Evolutionary conservation across 2,888 invertebrate species (phyloP).

Genomic region (Lepas anatifera): DNA sequence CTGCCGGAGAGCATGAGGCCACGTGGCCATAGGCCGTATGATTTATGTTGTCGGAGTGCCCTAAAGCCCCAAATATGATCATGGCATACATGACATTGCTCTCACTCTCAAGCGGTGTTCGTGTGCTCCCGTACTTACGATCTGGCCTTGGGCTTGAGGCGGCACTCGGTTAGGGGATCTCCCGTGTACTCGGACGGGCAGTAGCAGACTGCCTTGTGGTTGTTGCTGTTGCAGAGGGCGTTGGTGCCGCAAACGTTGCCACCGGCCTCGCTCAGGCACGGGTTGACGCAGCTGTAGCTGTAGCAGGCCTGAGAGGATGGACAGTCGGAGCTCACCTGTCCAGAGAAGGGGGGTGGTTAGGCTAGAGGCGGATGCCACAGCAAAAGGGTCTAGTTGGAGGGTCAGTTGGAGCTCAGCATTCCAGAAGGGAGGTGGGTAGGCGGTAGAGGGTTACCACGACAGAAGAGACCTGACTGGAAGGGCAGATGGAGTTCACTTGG

Average conservation of each 20-base stretch:
- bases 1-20: no score
- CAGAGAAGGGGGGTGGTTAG: no score
- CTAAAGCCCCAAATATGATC: neutral
- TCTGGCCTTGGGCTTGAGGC: slow-evolving; percentile 3
- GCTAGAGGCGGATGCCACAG: no score
- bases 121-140: neutral
- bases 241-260: slow-evolving; percentile 42
- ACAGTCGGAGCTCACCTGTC: slow-evolving; percentile 45
- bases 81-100: neutral
- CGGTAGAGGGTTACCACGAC: no score
- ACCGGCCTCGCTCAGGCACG: slow-evolving; percentile 38
- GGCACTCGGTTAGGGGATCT: slow-evolving; percentile 27
- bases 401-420: no score
- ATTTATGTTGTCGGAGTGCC: no score
- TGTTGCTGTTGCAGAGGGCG: slow-evolving; percentile 58
- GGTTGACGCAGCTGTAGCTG: slow-evolving; percentile 48
- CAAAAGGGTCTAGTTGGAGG: no score
- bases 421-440: no score
- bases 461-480: no score
- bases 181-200: slow-evolving; percentile 27
- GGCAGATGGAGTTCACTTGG: no score
- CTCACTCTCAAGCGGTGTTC: neutral
- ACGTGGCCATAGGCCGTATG: neutral
- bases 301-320: slow-evolving; percentile 61
- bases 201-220: slow-evolving; percentile 39